Percentiles rank a stretch among this genome's conserved stretches.
Conservation (phyloP, 2,888 invertebrate genomes). For the Drosophila koepferae region DNA sequence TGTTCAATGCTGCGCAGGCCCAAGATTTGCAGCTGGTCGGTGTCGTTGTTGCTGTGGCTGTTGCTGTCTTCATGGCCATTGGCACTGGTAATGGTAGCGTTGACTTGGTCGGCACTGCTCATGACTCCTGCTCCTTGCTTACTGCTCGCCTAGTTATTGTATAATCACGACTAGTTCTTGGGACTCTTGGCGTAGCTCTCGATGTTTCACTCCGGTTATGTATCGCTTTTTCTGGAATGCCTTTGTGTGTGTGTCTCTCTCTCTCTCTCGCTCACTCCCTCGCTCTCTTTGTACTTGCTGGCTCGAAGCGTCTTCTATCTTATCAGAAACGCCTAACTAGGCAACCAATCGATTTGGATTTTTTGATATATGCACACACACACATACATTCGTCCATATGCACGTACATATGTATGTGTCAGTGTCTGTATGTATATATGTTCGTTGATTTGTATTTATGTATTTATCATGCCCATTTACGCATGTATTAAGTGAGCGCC, state of each 20-base stretch:
- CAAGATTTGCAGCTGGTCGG: slow-evolving; percentile 67
- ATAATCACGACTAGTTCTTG: slow-evolving; percentile 57
- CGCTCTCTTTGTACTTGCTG: slow-evolving; percentile 11
- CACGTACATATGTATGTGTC: too few species aligned
- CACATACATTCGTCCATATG: neutral
- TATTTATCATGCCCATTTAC: slow-evolving; percentile 16
- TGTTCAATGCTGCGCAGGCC: slow-evolving; percentile 77
- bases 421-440: neutral
- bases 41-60: neutral
- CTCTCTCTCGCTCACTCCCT: neutral
- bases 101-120: slow-evolving; percentile 37
- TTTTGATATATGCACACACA: slow-evolving; percentile 36
- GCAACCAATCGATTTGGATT: slow-evolving; percentile 71
- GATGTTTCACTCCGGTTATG: slow-evolving; percentile 35
- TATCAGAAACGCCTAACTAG: slow-evolving; percentile 73
- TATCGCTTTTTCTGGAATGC: slow-evolving; percentile 15
- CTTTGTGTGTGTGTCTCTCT: neutral
- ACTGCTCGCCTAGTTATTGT: slow-evolving; percentile 49
- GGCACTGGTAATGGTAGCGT: slow-evolving; percentile 10
- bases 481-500: slow-evolving; percentile 16
- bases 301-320: slow-evolving; percentile 60
- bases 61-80: neutral
- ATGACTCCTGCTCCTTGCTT: slow-evolving; percentile 50
- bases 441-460: neutral
- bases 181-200: slow-evolving; percentile 32